phyloP scores from a whole-genome alignment of 2,113 vertebrate species.

The Promerops cafer region DNA sequence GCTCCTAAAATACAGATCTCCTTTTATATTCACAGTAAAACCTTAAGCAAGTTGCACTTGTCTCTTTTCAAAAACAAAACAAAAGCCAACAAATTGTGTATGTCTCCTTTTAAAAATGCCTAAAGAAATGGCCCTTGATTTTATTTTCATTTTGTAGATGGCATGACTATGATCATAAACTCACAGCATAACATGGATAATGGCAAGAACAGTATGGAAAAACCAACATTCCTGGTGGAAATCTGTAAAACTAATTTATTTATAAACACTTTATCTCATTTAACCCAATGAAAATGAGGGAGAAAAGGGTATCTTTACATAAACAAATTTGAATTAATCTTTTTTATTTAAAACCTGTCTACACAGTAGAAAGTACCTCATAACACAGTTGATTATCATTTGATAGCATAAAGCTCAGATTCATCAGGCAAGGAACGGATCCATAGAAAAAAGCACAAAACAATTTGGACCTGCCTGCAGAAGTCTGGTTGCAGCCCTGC shows the following conservation, averaged over 20 bases:
- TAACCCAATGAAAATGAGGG: background rate
- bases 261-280: background rate
- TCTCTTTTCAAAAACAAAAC: background rate
- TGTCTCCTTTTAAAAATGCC: background rate
- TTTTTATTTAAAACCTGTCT: background rate
- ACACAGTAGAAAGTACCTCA: background rate
- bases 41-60: background rate
- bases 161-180: background rate
- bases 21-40: background rate
- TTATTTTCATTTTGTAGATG: background rate
- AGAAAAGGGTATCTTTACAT: background rate
- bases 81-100: accelerated
- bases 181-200: background rate
- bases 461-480: background rate
- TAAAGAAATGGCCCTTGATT: background rate
- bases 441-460: background rate
- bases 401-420: background rate
- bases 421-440: background rate
- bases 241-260: background rate
- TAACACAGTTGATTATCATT: background rate
- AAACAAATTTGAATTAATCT: background rate
- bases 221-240: background rate
- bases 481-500: background rate
- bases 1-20: background rate
- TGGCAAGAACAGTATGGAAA: background rate